Conservation (phyloP, 2,888 invertebrate genomes). For the Zygothrica quintamaculata region DNA sequence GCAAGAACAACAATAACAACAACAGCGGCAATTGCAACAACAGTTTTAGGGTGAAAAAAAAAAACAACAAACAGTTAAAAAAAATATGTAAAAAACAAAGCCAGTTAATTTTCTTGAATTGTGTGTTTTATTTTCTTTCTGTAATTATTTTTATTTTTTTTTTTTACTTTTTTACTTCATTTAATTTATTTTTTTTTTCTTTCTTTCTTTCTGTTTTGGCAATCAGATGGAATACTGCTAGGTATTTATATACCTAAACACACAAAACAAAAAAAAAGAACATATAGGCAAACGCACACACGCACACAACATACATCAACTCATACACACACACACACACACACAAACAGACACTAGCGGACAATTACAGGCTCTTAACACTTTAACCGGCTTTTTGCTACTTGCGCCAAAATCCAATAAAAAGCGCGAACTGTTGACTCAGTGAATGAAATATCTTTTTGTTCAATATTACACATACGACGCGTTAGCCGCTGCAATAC, state of each 20-base stretch:
- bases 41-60: constrained; percentile 23
- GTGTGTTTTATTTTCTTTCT: constrained; percentile 30
- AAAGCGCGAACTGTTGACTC: constrained; percentile 45
- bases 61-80: constrained; percentile 8
- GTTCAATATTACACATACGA: constrained; percentile 53
- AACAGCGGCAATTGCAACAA: no score
- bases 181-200: no score
- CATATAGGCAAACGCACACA: neutral
- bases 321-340: constrained; percentile 4
- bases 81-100: constrained; percentile 22
- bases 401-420: constrained; percentile 71
- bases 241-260: constrained; percentile 31
- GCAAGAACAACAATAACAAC: constrained; percentile 29
- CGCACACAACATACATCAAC: no score
- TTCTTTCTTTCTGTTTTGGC: no score
- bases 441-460: no score
- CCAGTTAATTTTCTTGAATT: constrained; percentile 70
- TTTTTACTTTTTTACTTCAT: no score
- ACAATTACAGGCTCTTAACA: constrained; percentile 41
- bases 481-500: constrained; percentile 40
- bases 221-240: constrained; percentile 40
- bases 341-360: constrained; percentile 15
- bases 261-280: neutral
- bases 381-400: constrained; percentile 70
- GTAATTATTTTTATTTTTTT: no score